Conservation (phyloP, 2,888 invertebrate genomes). For the Tinea semifulvella region DNA sequence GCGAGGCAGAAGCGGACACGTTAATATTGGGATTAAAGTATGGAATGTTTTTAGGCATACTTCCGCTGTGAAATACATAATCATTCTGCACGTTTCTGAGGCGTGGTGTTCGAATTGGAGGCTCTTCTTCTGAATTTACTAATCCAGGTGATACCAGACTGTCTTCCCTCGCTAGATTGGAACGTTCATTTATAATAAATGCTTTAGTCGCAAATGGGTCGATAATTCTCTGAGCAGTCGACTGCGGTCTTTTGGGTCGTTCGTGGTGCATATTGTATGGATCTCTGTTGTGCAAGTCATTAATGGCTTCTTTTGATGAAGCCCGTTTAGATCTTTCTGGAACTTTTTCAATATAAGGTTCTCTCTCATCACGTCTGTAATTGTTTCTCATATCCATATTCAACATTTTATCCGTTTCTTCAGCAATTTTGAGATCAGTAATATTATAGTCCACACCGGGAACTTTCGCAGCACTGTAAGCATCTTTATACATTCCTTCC, state of each 20-base stretch:
- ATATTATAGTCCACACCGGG: conserved; percentile 55
- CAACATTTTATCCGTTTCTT: conserved; percentile 57
- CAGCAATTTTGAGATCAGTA: conserved; percentile 60
- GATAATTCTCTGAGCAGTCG: conserved; percentile 43
- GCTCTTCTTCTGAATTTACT: conserved; percentile 44
- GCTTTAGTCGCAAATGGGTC: conserved; percentile 51
- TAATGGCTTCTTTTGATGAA: conserved; percentile 46
- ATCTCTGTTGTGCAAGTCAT: conserved; percentile 35
- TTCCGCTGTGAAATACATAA: conserved; percentile 46
- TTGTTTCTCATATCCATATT: conserved; percentile 51
- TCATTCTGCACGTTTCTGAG: conserved; percentile 44
- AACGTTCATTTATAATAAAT: conserved; percentile 48
- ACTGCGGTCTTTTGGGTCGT: conserved; percentile 40
- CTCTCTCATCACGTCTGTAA: conserved; percentile 48
- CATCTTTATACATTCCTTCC: conserved; percentile 57
- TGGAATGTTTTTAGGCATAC: conserved; percentile 55
- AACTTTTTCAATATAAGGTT: conserved; percentile 29
- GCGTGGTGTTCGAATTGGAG: conserved; percentile 36
- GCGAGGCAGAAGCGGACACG: conserved; percentile 43
- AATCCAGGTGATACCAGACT: conserved; percentile 30
- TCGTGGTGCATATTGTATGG: conserved; percentile 44
- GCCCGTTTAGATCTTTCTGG: conserved; percentile 36
- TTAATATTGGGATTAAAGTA: conserved; percentile 45
- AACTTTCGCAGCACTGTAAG: conserved; percentile 55
- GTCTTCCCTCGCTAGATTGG: conserved; percentile 37